phyloP scores from a whole-genome alignment of 2,113 vertebrate genomes.

The Camelus dromedarius region DNA sequence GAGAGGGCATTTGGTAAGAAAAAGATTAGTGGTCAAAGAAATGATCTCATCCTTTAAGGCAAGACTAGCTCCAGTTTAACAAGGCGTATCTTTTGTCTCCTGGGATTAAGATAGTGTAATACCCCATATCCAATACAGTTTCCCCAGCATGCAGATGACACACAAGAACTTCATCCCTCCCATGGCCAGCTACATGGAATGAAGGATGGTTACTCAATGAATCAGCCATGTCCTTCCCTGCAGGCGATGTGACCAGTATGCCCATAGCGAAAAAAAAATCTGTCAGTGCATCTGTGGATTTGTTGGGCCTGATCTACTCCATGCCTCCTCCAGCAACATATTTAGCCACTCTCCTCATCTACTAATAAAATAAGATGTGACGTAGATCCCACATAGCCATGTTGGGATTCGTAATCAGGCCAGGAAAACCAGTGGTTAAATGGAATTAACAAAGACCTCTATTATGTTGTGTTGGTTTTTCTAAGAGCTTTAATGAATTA shows the following conservation, averaged over 20 bases:
- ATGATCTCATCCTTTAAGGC: background rate
- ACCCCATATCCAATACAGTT: fast-evolving
- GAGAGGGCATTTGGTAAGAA: background rate
- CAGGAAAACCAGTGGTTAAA: background rate
- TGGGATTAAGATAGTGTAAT: background rate
- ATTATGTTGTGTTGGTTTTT: background rate
- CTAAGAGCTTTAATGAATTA: background rate
- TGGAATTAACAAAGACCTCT: background rate
- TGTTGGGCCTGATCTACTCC: background rate
- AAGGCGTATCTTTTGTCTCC: background rate
- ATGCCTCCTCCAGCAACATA: background rate
- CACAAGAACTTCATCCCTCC: background rate
- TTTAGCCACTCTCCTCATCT: background rate
- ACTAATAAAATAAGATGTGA: background rate
- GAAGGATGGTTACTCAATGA: background rate
- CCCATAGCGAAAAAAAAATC: background rate
- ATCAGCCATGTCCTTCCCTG: background rate
- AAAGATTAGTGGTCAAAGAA: background rate
- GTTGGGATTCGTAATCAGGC: background rate
- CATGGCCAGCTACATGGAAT: background rate
- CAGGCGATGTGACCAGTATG: background rate
- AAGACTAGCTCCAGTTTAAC: background rate
- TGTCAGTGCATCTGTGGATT: background rate
- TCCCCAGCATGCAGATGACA: fast-evolving
- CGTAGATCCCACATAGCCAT: fast-evolving